A percentile compares a stretch with the other conserved stretches of the same genome.
Conservation (phyloP, 2,113 vertebrate species). For the Petroica traversi region DNA sequence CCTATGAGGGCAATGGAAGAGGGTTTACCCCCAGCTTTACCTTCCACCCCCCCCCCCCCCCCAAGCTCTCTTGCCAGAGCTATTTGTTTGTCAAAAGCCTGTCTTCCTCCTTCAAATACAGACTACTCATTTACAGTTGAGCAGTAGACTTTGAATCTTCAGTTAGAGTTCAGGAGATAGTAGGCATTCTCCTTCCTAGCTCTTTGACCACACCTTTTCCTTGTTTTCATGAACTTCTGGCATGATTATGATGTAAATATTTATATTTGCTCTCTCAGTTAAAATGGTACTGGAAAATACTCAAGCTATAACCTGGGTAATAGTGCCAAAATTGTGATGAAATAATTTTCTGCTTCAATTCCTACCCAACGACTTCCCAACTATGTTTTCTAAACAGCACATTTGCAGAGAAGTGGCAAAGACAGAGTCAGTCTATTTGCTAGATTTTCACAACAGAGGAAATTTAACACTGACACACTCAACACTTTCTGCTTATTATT, state of each 20-base stretch:
- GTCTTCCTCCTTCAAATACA: neutral
- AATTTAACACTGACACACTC: neutral
- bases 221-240: neutral
- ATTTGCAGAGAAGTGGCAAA: neutral
- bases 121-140: neutral
- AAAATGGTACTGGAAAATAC: neutral
- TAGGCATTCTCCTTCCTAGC: neutral
- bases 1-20: neutral
- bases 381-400: neutral
- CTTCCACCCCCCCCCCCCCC: rapidly evolving
- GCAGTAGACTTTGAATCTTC: neutral
- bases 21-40: neutral
- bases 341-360: neutral
- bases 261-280: neutral
- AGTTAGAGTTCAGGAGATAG: neutral
- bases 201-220: neutral
- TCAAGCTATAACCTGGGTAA: neutral
- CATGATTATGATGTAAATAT: neutral
- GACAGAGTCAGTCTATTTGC: neutral
- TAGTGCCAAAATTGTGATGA: neutral
- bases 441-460: neutral
- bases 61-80: neutral
- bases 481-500: neutral
- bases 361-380: neutral
- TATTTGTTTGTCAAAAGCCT: neutral